Conservation (phyloP, 37 sponge, comb jelly and placozoan species). For the Beroe ovata region DNA sequence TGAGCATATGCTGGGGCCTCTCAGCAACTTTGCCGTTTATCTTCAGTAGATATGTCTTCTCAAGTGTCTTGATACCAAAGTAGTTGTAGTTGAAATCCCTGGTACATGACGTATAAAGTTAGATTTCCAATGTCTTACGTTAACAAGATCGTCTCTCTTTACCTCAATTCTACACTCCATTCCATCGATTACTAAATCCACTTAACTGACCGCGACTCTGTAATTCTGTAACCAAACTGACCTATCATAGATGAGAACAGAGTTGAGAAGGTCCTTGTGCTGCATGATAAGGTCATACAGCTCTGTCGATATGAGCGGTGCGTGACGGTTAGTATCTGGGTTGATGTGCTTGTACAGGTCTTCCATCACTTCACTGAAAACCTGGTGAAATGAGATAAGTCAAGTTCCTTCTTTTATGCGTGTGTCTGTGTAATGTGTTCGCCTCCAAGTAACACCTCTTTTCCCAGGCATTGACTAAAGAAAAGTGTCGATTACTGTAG, state of each 20-base stretch:
- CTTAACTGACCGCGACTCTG: too few relatives aligned
- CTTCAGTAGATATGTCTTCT: constrained; percentile 91
- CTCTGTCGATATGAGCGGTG: constrained; percentile 88
- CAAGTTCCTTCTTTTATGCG: too few relatives aligned
- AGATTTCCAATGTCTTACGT: too few relatives aligned
- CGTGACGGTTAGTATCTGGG: constrained; percentile 74
- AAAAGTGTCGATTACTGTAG: too few relatives aligned
- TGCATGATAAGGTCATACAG: constrained; percentile 75
- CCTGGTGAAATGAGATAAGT: not conserved
- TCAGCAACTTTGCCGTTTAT: constrained; percentile 96
- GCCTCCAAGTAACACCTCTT: too few relatives aligned
- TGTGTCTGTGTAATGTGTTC: too few relatives aligned
- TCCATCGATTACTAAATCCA: too few relatives aligned
- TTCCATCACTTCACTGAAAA: constrained; percentile 81
- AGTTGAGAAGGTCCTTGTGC: constrained; percentile 82
- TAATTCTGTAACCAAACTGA: not conserved
- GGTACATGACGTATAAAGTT: too few relatives aligned
- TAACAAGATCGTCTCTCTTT: too few relatives aligned
- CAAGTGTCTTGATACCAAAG: constrained; percentile 99
- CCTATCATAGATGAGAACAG: constrained; percentile 90
- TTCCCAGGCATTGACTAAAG: too few relatives aligned
- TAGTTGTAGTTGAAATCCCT: constrained; percentile 90
- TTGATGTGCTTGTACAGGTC: constrained; percentile 83
- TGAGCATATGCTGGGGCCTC: constrained; percentile 98
- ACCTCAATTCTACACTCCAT: too few relatives aligned